phyloP scores from a whole-genome alignment of 2,888 invertebrate species.

The Xestobium rufovillosum region DNA sequence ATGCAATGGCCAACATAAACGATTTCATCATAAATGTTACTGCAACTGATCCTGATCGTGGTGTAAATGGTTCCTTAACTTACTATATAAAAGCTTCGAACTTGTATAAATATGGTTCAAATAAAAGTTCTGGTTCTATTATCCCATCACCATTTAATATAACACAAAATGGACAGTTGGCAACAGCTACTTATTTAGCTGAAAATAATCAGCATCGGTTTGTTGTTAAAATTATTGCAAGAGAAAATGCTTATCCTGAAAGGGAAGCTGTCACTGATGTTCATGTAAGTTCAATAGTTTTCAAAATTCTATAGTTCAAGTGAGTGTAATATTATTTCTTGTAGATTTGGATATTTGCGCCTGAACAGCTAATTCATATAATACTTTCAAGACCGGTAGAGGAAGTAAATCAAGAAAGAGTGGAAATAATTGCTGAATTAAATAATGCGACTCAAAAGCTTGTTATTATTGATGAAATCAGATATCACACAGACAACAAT shows the following conservation, averaged over 20 bases:
- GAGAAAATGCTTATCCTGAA: constrained; percentile 72
- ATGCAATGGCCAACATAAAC: constrained; percentile 69
- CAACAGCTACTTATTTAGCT: constrained; percentile 74
- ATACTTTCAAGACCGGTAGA: constrained; percentile 76
- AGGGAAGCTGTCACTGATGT: constrained; percentile 69
- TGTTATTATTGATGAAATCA: constrained; percentile 72
- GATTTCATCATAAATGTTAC: constrained; percentile 66
- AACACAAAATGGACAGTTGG: constrained; percentile 60
- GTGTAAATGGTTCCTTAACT: constrained; percentile 72
- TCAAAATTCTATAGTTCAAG: background rate
- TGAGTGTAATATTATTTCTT: constrained; percentile 16
- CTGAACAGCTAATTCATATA: constrained; percentile 73
- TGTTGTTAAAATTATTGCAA: constrained; percentile 74
- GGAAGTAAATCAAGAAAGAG: constrained; percentile 62
- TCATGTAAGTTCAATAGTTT: constrained; percentile 56
- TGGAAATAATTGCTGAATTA: constrained; percentile 63
- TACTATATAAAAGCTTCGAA: constrained; percentile 78
- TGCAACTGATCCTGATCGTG: constrained; percentile 77
- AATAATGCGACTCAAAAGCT: constrained; percentile 69
- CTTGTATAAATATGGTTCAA: constrained; percentile 70
- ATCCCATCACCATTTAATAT: constrained; percentile 84
- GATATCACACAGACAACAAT: constrained; percentile 61
- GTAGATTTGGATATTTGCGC: constrained; percentile 86
- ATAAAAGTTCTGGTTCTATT: constrained; percentile 73
- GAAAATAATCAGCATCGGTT: constrained; percentile 87